A percentile compares a stretch with the other conserved stretches of the same genome.
These are phyloP conservation scores for Trichechus manatus DNA, from an alignment of 2,113 vertebrate genomes.

Conservation along the genomic window DNA sequence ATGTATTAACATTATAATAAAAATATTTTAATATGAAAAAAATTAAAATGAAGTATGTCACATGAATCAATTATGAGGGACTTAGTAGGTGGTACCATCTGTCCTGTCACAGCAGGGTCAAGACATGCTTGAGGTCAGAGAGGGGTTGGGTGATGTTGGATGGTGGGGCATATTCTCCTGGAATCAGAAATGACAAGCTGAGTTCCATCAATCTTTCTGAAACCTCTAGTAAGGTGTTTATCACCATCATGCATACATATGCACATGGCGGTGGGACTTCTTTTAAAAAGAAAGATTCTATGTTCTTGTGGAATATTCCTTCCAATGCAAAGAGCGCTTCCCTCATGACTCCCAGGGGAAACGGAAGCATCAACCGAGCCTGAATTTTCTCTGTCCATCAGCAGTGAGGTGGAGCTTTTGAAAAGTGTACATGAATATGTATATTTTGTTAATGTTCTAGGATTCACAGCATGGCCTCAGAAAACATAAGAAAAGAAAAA, in stretches of 20 bases:
- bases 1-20: too few species aligned
- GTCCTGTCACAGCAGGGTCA: not conserved
- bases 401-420: fast-evolving
- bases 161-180: fast-evolving
- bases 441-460: not conserved
- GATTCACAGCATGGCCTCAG: not conserved
- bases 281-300: not conserved
- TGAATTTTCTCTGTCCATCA: not conserved
- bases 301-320: not conserved
- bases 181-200: too few species aligned
- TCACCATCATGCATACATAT: fast-evolving
- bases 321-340: not conserved
- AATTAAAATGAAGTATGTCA: fast-evolving
- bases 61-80: fast-evolving
- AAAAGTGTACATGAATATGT: fast-evolving
- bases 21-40: not conserved
- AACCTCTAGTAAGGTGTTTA: fast-evolving
- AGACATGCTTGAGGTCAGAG: not conserved
- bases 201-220: not conserved
- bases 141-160: too few species aligned
- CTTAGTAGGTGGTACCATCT: not conserved
- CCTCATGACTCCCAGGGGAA: not conserved
- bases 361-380: not conserved
- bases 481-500: not conserved
- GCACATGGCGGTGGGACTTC: not conserved